phyloP scores from a whole-genome alignment of 2,113 vertebrate species.

The Dinomys branickii region DNA sequence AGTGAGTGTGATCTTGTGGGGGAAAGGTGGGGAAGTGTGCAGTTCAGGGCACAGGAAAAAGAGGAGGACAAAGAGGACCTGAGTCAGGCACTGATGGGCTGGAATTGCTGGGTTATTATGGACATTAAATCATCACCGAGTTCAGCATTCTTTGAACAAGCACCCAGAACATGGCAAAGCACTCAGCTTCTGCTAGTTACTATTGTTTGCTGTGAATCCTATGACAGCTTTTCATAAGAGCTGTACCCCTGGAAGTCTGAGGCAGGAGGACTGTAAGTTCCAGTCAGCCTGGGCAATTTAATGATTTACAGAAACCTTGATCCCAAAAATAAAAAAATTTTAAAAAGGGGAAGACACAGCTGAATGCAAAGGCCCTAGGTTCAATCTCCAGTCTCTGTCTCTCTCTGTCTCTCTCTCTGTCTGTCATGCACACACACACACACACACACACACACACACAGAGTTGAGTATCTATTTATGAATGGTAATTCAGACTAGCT shows the following conservation, averaged over 20 bases:
- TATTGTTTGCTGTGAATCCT: neutral
- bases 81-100: neutral
- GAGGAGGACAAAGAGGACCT: rapidly evolving
- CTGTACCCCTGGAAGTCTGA: neutral
- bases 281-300: neutral
- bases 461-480: neutral
- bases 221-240: neutral
- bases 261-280: neutral
- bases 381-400: neutral
- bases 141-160: neutral
- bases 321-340: neutral
- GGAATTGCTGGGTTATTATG: rapidly evolving
- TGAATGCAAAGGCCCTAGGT: neutral
- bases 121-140: neutral
- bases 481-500: neutral
- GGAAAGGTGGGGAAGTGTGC: neutral
- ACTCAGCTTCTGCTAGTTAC: neutral
- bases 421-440: no score
- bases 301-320: neutral
- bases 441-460: neutral
- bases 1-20: neutral
- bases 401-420: no score
- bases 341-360: neutral
- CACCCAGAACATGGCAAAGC: neutral
- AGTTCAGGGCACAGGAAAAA: neutral